These are phyloP conservation scores for Drosophila algonquin DNA, from an alignment of 2,888 invertebrate species.

Conservation along the genomic window DNA sequence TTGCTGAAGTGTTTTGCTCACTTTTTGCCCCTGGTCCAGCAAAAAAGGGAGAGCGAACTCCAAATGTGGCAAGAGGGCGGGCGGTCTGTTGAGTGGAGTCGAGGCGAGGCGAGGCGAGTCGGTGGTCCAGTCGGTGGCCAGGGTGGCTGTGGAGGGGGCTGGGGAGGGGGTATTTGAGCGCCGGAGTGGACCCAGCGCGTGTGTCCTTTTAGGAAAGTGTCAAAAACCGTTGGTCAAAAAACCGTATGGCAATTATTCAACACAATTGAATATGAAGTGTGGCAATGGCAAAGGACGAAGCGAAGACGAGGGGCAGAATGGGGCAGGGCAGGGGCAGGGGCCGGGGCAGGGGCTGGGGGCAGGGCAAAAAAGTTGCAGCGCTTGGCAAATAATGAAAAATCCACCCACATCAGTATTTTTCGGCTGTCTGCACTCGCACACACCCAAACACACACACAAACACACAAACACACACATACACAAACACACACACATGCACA, in stretches of 20 bases:
- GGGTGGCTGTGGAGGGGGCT: background rate
- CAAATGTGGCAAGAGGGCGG: slow-evolving; percentile 66
- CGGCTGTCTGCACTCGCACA: slow-evolving; percentile 71
- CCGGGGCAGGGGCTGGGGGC: no score
- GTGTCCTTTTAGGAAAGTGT: slow-evolving; percentile 81
- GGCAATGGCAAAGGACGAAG: slow-evolving; percentile 64
- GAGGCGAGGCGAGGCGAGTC: background rate
- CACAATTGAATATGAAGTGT: slow-evolving; percentile 83
- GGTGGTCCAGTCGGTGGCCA: background rate
- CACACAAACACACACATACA: slow-evolving; percentile 30
- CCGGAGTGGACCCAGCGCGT: slow-evolving; percentile 34
- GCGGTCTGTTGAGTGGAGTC: slow-evolving; percentile 1
- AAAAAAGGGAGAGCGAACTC: slow-evolving; percentile 57
- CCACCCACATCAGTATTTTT: slow-evolving; percentile 80
- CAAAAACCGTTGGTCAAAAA: slow-evolving; percentile 83
- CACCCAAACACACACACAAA: slow-evolving; percentile 38
- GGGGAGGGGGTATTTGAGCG: slow-evolving; percentile 55
- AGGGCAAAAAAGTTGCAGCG: slow-evolving; percentile 62
- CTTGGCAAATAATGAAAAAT: slow-evolving; percentile 80
- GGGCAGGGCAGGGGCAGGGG: no score
- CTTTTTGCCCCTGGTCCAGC: slow-evolving; percentile 51
- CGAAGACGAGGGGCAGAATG: slow-evolving; percentile 27
- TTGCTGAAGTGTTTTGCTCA: slow-evolving; percentile 71
- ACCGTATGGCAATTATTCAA: slow-evolving; percentile 83
- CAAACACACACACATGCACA: no score